Conservation (phyloP, 1,140 invertebrate genomes). For the Uloborus diversus region DNA sequence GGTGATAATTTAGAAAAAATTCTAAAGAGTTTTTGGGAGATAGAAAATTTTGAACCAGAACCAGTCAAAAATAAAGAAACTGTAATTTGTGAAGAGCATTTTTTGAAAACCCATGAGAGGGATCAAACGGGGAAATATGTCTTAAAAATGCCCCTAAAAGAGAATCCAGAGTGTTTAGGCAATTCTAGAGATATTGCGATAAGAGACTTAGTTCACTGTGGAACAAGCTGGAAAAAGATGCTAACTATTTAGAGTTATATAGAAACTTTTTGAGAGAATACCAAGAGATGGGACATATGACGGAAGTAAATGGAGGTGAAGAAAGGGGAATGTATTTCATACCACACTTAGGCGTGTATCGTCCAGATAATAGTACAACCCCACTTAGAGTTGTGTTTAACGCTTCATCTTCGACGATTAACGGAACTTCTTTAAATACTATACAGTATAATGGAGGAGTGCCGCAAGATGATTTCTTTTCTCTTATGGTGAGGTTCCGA, state of each 20-base stretch:
- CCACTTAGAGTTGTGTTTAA: background rate
- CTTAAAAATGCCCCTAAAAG: background rate
- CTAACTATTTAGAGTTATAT: background rate
- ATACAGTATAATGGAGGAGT: background rate
- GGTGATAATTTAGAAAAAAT: slow-evolving; percentile 5
- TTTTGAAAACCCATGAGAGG: background rate
- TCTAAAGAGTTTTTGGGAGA: slow-evolving; percentile 5
- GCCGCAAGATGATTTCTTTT: background rate
- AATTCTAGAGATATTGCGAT: background rate
- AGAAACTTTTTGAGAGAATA: background rate
- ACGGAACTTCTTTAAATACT: background rate
- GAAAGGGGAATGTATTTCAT: background rate
- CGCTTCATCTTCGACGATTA: background rate
- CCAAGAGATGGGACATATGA: background rate
- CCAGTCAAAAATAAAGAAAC: background rate
- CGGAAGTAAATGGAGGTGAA: background rate
- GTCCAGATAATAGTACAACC: background rate
- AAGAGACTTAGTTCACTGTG: background rate
- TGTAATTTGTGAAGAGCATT: background rate
- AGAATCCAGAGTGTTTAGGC: background rate
- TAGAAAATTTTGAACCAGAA: background rate
- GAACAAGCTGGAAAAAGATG: background rate
- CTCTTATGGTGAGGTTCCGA: background rate
- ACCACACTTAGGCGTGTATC: background rate
- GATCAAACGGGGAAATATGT: background rate